phyloP scores from a whole-genome alignment of 2,888 invertebrate species.

The Cerceris rybyensis region DNA sequence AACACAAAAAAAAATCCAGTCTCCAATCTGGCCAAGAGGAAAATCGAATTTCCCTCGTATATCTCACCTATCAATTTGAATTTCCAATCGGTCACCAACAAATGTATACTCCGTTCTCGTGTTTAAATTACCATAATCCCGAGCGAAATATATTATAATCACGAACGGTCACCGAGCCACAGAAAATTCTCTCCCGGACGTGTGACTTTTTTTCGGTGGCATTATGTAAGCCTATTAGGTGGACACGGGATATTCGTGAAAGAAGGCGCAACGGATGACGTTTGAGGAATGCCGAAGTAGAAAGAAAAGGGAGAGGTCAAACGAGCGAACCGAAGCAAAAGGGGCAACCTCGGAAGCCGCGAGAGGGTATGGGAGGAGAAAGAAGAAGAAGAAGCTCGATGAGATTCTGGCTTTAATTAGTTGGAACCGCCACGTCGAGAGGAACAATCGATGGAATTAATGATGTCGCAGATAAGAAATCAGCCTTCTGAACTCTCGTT shows the following conservation, averaged over 20 bases:
- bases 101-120: neutral
- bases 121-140: neutral
- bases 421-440: conserved; percentile 77
- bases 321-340: conserved; percentile 30
- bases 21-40: no score
- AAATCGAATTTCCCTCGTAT: no score
- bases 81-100: neutral
- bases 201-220: conserved; percentile 32
- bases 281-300: conserved; percentile 69
- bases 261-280: conserved; percentile 64
- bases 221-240: conserved; percentile 72
- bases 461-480: conserved; percentile 79
- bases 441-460: conserved; percentile 80
- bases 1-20: no score
- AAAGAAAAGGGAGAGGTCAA: conserved; percentile 50
- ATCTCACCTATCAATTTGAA: neutral
- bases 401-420: conserved; percentile 79
- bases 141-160: neutral
- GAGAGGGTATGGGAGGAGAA: conserved; percentile 38
- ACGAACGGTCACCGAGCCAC: neutral
- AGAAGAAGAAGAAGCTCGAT: conserved; percentile 56
- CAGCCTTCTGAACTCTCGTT: conserved; percentile 64
- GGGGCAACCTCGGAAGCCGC: conserved; percentile 31
- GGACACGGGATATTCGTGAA: conserved; percentile 63
- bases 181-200: neutral